A percentile compares a stretch with the other conserved stretches of the same genome.
Evolutionary conservation across 1,140 invertebrate genomes (phyloP).

Genomic region (Myzus persicae): DNA sequence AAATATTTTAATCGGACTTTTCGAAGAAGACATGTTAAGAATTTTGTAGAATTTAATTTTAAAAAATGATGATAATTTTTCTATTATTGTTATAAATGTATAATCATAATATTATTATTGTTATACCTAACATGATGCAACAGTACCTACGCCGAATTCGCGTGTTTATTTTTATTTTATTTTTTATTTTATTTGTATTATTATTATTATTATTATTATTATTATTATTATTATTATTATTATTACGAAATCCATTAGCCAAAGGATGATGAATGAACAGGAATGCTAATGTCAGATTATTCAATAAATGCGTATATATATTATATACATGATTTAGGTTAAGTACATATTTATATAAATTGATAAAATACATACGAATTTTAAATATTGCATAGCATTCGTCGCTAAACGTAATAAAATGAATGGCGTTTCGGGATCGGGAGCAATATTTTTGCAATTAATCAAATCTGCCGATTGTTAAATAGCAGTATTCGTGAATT

Average conservation of each 20-base stretch:
- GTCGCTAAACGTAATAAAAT: not conserved
- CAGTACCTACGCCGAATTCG: not conserved
- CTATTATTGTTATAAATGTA: too few species aligned
- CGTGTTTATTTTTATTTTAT: too few species aligned
- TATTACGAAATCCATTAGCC: not conserved
- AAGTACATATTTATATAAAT: slow-evolving; percentile 4
- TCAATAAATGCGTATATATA: not conserved
- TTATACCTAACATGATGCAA: not conserved
- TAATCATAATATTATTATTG: not conserved
- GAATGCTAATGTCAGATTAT: slow-evolving; percentile 40
- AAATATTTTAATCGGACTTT: not conserved
- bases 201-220: too few species aligned
- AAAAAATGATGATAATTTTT: not conserved
- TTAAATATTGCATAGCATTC: not conserved
- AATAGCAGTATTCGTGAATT: not conserved
- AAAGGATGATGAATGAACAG: slow-evolving; percentile 6
- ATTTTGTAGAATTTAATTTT: not conserved
- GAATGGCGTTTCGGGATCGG: not conserved
- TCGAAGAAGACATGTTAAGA: too few species aligned
- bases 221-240: too few species aligned
- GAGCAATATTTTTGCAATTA: slow-evolving; percentile 7
- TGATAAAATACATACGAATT: not conserved
- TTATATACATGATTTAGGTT: not conserved
- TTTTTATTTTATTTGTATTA: not conserved
- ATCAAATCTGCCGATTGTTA: slow-evolving; percentile 26